These are phyloP conservation scores for Spilosoma lubricipeda DNA, from an alignment of 2,888 invertebrate genomes.

Conservation along the genomic window DNA sequence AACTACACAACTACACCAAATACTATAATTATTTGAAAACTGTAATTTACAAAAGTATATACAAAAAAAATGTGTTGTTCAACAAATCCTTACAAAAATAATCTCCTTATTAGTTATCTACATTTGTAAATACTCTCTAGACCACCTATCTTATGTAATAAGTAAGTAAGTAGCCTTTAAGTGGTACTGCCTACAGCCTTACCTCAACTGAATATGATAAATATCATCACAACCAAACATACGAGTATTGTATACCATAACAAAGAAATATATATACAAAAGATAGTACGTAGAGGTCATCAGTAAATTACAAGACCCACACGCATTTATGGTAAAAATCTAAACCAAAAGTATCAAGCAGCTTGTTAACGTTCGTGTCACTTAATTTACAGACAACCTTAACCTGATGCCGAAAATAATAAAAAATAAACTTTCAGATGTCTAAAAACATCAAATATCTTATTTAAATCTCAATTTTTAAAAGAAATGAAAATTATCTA, in stretches of 20 bases:
- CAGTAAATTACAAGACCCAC: neutral
- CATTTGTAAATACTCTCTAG: neutral
- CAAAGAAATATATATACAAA: conserved; percentile 40
- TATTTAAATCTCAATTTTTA: neutral
- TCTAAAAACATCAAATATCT: neutral
- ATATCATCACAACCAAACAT: conserved; percentile 52
- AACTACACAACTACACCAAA: neutral
- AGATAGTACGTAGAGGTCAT: conserved; percentile 13
- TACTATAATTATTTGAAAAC: neutral
- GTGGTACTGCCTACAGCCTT: conserved; percentile 42
- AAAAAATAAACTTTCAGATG: neutral
- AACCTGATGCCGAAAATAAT: neutral
- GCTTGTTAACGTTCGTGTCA: neutral
- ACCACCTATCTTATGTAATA: conserved; percentile 25
- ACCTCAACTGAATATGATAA: conserved; percentile 30
- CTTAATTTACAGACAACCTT: neutral
- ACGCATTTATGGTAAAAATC: too few species aligned
- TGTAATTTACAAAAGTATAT: conserved; percentile 2
- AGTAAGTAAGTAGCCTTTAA: conserved; percentile 52
- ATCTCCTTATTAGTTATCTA: neutral
- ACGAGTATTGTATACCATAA: conserved; percentile 51
- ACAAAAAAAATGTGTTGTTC: neutral
- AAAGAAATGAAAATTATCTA: neutral
- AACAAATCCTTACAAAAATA: conserved; percentile 4
- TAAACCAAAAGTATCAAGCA: too few species aligned